These are phyloP conservation scores for Propithecus deckenii DNA, from an alignment of 2,797 vertebrate species.

Conservation along the genomic window DNA sequence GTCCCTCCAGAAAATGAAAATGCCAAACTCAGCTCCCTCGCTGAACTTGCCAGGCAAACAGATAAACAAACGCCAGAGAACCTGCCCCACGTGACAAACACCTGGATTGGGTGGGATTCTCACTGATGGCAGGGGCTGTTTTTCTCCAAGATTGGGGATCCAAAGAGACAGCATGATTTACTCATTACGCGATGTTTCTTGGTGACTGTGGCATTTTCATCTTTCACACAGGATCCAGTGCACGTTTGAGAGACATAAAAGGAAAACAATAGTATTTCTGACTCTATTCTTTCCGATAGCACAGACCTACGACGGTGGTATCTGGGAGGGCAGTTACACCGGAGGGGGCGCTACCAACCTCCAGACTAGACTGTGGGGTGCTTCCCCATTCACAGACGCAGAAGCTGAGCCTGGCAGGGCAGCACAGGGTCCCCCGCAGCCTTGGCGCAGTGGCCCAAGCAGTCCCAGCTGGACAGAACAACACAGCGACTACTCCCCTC, in stretches of 20 bases:
- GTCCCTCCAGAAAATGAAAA: neutral
- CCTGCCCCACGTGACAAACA: neutral
- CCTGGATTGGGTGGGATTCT: neutral
- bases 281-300: neutral
- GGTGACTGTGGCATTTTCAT: neutral
- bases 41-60: neutral
- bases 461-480: too few relatives aligned
- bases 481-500: neutral
- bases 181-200: neutral
- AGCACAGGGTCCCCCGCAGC: neutral
- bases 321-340: neutral
- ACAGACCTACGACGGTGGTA: accelerated
- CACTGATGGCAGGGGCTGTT: neutral
- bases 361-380: too few relatives aligned
- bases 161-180: neutral
- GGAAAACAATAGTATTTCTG: neutral
- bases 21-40: neutral
- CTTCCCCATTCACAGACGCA: neutral
- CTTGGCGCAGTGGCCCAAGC: neutral
- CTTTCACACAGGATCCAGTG: neutral
- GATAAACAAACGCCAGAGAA: neutral
- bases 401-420: neutral
- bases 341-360: neutral
- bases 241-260: neutral
- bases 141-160: neutral